Conservation (phyloP, 2,888 invertebrate species). For the Epistrophe eligans region DNA sequence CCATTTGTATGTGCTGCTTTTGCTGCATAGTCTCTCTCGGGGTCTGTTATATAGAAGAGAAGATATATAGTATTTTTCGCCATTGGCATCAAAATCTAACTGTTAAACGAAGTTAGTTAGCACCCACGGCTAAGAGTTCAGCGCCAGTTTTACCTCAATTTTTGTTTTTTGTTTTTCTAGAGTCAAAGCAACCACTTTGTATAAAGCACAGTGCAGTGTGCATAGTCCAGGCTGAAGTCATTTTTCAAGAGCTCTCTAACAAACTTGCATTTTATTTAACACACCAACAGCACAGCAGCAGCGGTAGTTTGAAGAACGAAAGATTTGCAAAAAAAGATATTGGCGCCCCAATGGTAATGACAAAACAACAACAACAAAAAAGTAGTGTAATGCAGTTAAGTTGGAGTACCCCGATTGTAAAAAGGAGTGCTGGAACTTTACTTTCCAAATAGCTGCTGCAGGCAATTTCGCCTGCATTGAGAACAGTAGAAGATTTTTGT, state of each 20-base stretch:
- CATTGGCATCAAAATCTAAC: conserved; percentile 74
- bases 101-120: conserved; percentile 75
- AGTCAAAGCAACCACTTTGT: conserved; percentile 30
- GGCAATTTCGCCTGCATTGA: conserved; percentile 56
- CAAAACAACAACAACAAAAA: conserved; percentile 9
- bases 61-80: conserved; percentile 29
- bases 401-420: conserved; percentile 6
- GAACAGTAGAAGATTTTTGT: conserved; percentile 34
- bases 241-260: conserved; percentile 52
- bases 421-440: conserved; percentile 44
- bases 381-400: conserved; percentile 47
- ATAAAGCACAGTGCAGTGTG: neutral
- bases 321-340: conserved; percentile 59
- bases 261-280: conserved; percentile 41
- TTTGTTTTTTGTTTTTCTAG: neutral
- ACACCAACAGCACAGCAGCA: conserved; percentile 19
- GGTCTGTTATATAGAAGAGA: neutral
- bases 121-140: conserved; percentile 74
- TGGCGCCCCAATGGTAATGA: conserved; percentile 46
- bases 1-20: conserved; percentile 39
- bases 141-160: conserved; percentile 38
- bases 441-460: conserved; percentile 52
- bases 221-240: neutral
- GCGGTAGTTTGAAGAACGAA: conserved; percentile 2
- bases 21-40: neutral